These are phyloP conservation scores for Scaptomyza flava DNA, from an alignment of 2,888 invertebrate genomes.

Conservation along the genomic window DNA sequence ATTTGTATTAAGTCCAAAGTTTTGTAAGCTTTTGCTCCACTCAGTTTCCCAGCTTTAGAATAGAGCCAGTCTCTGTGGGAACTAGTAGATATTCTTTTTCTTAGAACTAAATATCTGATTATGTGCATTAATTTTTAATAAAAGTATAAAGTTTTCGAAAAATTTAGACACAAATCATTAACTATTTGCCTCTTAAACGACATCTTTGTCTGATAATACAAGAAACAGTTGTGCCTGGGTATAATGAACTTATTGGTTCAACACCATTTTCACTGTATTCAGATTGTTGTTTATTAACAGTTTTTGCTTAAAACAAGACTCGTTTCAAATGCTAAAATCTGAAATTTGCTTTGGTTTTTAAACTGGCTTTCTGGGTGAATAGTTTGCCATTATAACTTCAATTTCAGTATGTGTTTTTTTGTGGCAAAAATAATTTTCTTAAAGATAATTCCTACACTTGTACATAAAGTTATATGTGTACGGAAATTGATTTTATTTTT, in stretches of 20 bases:
- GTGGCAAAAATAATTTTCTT: no score
- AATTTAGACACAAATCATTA: constrained; percentile 27
- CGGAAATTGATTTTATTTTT: no score
- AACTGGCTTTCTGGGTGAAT: no score
- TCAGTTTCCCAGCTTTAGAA: constrained; percentile 4
- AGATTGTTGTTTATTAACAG: no score
- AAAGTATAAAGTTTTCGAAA: constrained; percentile 28
- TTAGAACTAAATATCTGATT: constrained; percentile 39
- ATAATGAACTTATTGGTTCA: not conserved
- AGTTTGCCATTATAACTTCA: no score
- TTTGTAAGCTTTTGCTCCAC: constrained; percentile 13
- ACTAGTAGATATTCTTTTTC: constrained; percentile 38
- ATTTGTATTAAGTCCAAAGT: constrained; percentile 38
- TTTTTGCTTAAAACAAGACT: no score
- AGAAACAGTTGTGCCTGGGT: not conserved
- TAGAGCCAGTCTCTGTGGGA: constrained; percentile 14
- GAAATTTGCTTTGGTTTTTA: no score
- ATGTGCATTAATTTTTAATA: constrained; percentile 55
- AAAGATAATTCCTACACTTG: no score
- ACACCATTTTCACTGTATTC: not conserved
- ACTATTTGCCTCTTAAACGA: constrained; percentile 1
- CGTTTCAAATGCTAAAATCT: no score
- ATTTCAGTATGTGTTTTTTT: no score
- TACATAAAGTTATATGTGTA: no score
- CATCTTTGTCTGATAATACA: not conserved